Evolutionary conservation across 2,797 vertebrate species (phyloP).

Genomic region (Spinus olivaceus): DNA sequence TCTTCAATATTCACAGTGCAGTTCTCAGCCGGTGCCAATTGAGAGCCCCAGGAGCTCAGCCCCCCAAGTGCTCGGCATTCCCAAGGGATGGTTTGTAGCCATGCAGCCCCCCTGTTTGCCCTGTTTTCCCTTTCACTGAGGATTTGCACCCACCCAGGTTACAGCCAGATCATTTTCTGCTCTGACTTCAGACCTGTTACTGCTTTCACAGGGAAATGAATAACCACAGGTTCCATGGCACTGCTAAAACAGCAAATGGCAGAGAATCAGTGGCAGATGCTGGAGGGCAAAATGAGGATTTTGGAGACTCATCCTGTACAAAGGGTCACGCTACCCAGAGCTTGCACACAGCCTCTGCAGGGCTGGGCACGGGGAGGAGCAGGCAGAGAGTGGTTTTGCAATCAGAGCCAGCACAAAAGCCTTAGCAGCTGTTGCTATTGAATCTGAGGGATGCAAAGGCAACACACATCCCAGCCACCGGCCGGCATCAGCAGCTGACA

Average conservation of each 20-base stretch:
- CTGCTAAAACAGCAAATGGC: neutral
- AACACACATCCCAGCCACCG: neutral
- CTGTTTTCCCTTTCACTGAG: neutral
- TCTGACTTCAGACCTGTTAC: neutral
- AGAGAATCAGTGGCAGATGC: neutral
- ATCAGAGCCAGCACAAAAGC: neutral
- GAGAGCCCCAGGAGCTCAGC: neutral
- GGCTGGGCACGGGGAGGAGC: neutral
- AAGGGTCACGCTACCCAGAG: neutral
- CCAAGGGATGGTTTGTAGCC: neutral
- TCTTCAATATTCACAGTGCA: neutral
- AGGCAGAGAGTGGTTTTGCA: constrained; percentile 1
- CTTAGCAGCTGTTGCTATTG: constrained; percentile 32
- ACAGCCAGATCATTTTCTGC: neutral
- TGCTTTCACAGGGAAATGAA: neutral
- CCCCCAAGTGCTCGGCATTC: neutral
- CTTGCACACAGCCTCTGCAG: neutral
- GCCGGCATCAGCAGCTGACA: neutral
- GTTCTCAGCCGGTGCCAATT: neutral
- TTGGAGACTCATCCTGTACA: neutral
- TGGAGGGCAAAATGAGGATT: neutral
- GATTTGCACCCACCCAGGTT: neutral
- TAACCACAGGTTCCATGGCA: neutral
- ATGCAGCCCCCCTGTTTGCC: accelerated
- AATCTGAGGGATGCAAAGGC: neutral